phyloP scores from a whole-genome alignment of 2,797 vertebrate genomes.

The Neosilurus mollespiculum region DNA sequence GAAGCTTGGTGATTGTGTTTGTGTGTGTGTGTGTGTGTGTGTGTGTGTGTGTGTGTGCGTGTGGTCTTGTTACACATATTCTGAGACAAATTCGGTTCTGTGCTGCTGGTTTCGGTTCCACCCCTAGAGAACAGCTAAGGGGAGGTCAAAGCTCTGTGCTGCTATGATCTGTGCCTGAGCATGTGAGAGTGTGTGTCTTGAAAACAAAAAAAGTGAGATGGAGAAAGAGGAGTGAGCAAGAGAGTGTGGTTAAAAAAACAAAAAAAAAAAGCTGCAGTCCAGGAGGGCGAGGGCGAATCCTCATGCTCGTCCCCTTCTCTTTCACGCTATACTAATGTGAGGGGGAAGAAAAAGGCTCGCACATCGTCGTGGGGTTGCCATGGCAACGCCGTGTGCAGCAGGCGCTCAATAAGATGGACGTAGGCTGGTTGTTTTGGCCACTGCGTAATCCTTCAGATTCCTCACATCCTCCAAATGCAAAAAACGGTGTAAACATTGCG shows the following conservation, averaged over 20 bases:
- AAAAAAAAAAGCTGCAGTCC: slow-evolving; percentile 22
- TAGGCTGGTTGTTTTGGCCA: slow-evolving; percentile 66
- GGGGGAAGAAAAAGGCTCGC: slow-evolving; percentile 50
- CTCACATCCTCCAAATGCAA: slow-evolving; percentile 29
- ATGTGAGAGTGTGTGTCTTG: neutral
- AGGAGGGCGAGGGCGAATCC: slow-evolving; percentile 20
- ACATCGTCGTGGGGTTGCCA: slow-evolving; percentile 62
- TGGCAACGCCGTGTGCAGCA: slow-evolving; percentile 67
- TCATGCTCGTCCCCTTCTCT: slow-evolving; percentile 40
- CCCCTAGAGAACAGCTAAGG: slow-evolving; percentile 14
- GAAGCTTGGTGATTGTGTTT: slow-evolving; percentile 14
- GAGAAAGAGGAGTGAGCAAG: neutral
- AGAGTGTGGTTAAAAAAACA: neutral
- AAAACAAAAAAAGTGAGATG: neutral
- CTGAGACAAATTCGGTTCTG: slow-evolving; percentile 11
- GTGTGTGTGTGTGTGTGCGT: neutral
- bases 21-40: slow-evolving; percentile 11
- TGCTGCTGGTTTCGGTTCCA: slow-evolving; percentile 19
- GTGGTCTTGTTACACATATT: neutral
- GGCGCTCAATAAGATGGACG: slow-evolving; percentile 56
- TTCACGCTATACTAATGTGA: slow-evolving; percentile 59
- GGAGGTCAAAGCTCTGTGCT: slow-evolving; percentile 19
- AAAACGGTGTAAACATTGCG: slow-evolving; percentile 42
- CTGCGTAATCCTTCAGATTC: slow-evolving; percentile 55
- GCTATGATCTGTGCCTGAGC: slow-evolving; percentile 10